phyloP scores from a whole-genome alignment of 1,140 invertebrate genomes.

The Diuraphis noxia region DNA sequence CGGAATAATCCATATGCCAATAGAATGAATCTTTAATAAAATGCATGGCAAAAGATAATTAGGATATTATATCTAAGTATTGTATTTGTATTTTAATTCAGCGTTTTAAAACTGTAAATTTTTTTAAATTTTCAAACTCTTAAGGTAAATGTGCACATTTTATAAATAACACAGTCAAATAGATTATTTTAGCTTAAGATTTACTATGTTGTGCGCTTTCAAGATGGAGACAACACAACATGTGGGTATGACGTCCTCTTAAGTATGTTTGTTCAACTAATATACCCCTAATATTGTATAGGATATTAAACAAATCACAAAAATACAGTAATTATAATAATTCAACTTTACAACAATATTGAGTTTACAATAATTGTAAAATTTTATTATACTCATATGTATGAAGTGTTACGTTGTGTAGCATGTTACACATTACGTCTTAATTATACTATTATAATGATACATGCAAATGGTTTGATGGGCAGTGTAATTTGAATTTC shows the following conservation, averaged over 20 bases:
- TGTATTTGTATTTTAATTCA: background rate
- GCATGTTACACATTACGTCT: background rate
- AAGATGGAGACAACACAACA: background rate
- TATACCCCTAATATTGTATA: background rate
- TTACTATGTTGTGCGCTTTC: background rate
- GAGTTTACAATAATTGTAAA: background rate
- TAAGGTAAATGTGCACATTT: too few relatives aligned
- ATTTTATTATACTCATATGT: background rate
- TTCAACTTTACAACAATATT: background rate
- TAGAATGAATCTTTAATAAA: too few relatives aligned
- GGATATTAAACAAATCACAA: background rate
- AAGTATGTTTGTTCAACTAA: background rate
- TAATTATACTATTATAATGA: background rate
- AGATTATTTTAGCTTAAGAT: background rate
- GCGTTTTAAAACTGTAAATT: background rate
- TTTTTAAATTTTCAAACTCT: background rate
- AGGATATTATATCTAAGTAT: too few relatives aligned
- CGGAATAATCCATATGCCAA: background rate
- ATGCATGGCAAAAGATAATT: too few relatives aligned
- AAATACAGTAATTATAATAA: background rate
- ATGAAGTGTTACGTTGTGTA: background rate
- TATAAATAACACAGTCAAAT: background rate
- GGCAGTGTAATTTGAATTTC: slow-evolving; percentile 16
- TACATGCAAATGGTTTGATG: background rate
- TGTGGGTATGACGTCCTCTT: background rate